These are phyloP conservation scores for Sinocyclocheilus maitianheensis DNA, from an alignment of 2,113 vertebrate species.

Conservation along the genomic window DNA sequence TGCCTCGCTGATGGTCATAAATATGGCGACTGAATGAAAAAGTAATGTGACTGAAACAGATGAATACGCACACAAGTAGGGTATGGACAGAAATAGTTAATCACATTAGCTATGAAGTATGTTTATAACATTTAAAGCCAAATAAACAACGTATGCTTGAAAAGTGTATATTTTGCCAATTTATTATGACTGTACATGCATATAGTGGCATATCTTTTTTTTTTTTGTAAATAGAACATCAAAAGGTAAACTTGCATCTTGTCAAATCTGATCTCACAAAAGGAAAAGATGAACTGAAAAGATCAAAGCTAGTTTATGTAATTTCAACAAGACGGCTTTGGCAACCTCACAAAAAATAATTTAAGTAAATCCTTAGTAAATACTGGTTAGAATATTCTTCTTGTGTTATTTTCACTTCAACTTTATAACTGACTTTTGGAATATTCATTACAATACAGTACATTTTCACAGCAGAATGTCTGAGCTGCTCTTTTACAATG, in stretches of 20 bases:
- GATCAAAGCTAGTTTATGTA: background rate
- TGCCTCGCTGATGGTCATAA: no score
- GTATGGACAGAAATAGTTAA: background rate
- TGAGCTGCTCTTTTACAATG: background rate
- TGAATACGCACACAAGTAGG: background rate
- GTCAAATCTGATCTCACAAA: background rate
- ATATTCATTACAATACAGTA: background rate
- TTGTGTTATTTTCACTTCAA: background rate
- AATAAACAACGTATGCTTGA: background rate
- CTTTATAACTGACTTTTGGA: background rate
- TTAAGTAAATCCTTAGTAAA: background rate
- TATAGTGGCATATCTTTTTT: background rate
- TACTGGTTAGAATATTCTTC: background rate
- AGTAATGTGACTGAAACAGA: background rate
- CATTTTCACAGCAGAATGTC: background rate
- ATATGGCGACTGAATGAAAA: background rate
- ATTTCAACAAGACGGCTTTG: background rate
- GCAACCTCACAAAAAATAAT: background rate
- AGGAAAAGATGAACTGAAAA: background rate
- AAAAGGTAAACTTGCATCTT: slow-evolving; percentile 9
- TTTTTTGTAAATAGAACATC: slow-evolving; percentile 1
- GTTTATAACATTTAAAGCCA: background rate
- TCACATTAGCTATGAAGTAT: background rate
- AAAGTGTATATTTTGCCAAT: background rate
- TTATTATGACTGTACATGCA: background rate